Evolutionary conservation across 2,888 invertebrate species (phyloP), one percentile per base, ranked within the genome.

Genomic region (Morinoia aosen): DNA sequence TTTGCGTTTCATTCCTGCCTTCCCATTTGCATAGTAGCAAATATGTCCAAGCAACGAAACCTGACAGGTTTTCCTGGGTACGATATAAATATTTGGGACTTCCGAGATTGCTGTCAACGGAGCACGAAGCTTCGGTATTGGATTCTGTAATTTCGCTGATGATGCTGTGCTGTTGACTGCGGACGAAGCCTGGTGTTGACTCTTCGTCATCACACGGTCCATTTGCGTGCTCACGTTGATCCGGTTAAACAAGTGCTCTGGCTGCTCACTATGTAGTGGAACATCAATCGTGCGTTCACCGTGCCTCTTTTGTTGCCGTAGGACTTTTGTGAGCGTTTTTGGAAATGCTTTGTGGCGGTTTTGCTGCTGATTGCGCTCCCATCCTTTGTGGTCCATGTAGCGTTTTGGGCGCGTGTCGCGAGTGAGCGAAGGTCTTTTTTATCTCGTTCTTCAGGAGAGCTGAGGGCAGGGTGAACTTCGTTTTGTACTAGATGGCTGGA

Each of bases 231-330:
- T 93, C 39, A 93, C 58, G 93, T 93, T 93, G 93, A 93, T 93
- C 93, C 93, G 93, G 93, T 93, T 93, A 57, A 93, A 93, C 93
- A 93, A 93, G 93, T 48, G 93, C 93, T 48, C n/a, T 33, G n/a
- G 93, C 93, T 57, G 25, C 57, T 11, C 93, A 93, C 16, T 76
- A 76, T 76, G 76, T 76, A 40, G 93, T 93, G 93, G 57, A 93
- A 48, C 93, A 93, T 93, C 93, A 93, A 57, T 93, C 58, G 93
- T 93, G 93, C 57, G 58, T 48, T 93, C 57, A 48, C 93, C 11
- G 93, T 48, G 93, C n/a, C 57, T 93, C 93, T 93, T 93, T 93
- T 57, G 93, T 93, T 93, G 93, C 58, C 93, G 25, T n/a, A 93
- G 93, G 11, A 57, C 48, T 93, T 93, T 93, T 93, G 57, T 39